Conservation (phyloP, 2,113 vertebrate species). For the Mugil cephalus region DNA sequence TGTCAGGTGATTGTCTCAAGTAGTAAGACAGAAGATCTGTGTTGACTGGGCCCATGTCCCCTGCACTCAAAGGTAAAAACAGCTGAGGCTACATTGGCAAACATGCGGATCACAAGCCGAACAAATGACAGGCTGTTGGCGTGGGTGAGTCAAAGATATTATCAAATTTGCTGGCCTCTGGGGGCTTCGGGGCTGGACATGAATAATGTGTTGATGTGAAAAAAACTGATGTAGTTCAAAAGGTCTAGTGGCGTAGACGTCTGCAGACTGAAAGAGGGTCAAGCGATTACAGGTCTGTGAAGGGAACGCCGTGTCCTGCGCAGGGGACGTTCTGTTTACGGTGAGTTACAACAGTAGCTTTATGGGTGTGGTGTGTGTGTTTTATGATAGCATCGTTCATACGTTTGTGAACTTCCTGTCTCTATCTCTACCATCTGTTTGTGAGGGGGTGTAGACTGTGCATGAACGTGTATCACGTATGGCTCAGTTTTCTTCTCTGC, state of each 20-base stretch:
- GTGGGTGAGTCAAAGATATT: conserved; percentile 4
- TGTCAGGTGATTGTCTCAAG: not conserved
- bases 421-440: not conserved
- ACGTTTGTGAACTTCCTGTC: not conserved
- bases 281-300: conserved; percentile 20
- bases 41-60: not conserved
- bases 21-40: conserved; percentile 1
- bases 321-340: not conserved
- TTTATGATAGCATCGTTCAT: not conserved
- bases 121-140: conserved; percentile 23
- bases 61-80: conserved; percentile 12
- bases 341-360: not conserved
- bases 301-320: conserved; percentile 27
- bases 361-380: conserved; percentile 1
- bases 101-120: not conserved
- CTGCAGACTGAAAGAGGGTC: conserved; percentile 10
- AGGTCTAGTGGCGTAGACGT: conserved; percentile 4
- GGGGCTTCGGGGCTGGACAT: conserved; percentile 22
- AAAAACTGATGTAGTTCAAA: conserved; percentile 30
- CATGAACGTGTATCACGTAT: not conserved
- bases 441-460: not conserved
- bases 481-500: not conserved
- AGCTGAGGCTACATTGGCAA: not conserved
- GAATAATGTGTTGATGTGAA: conserved; percentile 25
- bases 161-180: conserved; percentile 18